A percentile compares a stretch with the other conserved stretches of the same genome.
phyloP scores from a whole-genome alignment of 35 echinoderm and acorn worm species.

The Hemicentrotus pulcherrimus region DNA sequence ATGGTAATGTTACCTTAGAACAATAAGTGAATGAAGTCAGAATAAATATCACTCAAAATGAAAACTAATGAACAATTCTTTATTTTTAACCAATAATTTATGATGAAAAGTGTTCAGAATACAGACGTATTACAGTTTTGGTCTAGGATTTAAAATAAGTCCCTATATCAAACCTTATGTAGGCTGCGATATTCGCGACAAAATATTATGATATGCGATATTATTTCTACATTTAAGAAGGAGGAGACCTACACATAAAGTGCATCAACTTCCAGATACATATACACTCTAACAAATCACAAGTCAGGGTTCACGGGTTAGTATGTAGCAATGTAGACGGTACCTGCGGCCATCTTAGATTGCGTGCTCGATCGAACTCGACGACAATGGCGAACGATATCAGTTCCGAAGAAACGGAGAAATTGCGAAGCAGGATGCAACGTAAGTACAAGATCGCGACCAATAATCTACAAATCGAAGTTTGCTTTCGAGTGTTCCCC shows the following conservation, averaged over 20 bases:
- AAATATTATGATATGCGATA: too few relatives aligned
- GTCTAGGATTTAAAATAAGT: too few relatives aligned
- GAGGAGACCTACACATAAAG: background rate
- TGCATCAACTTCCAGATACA: background rate
- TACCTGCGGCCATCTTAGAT: background rate
- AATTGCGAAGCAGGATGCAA: conserved; percentile 1
- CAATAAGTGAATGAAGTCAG: too few relatives aligned
- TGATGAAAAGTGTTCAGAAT: too few relatives aligned
- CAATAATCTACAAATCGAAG: background rate
- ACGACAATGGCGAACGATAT: background rate
- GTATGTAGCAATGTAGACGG: background rate
- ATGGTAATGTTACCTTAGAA: too few relatives aligned
- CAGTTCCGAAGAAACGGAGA: background rate
- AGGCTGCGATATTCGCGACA: too few relatives aligned
- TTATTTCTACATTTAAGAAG: too few relatives aligned
- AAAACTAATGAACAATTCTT: too few relatives aligned
- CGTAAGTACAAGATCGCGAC: background rate
- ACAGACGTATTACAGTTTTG: too few relatives aligned
- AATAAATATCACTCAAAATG: too few relatives aligned
- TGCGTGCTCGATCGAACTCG: background rate
- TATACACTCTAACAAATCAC: background rate
- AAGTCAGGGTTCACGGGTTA: background rate
- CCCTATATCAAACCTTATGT: too few relatives aligned
- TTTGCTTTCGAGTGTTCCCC: background rate
- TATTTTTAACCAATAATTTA: too few relatives aligned